Percentiles rank a stretch among this genome's conserved stretches.
phyloP scores from a whole-genome alignment of 2,797 vertebrate genomes.

The Schizopygopsis pylzovi region DNA sequence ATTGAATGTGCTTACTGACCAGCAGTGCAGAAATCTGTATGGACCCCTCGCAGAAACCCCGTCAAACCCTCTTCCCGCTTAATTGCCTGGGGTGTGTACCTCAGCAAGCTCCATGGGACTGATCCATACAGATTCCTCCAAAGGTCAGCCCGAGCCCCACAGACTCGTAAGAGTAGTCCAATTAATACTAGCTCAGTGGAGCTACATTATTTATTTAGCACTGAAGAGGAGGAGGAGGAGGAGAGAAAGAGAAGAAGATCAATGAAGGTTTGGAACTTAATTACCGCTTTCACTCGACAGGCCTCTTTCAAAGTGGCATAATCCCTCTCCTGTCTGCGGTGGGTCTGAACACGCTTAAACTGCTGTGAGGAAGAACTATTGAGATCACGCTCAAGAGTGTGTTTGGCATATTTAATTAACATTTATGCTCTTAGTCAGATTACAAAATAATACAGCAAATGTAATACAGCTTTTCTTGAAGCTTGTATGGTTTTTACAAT shows the following conservation, averaged over 20 bases:
- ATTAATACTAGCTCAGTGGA: constrained; percentile 75
- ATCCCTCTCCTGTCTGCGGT: constrained; percentile 61
- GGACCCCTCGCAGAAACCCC: constrained; percentile 23
- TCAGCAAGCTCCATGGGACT: constrained; percentile 60
- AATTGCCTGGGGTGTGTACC: constrained; percentile 60
- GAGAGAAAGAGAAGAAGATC: constrained; percentile 72
- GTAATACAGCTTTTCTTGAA: background rate
- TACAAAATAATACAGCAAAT: background rate
- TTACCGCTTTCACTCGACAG: constrained; percentile 73
- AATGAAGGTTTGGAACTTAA: constrained; percentile 80
- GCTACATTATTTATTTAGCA: constrained; percentile 79
- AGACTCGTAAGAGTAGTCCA: constrained; percentile 76
- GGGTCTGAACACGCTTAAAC: constrained; percentile 52
- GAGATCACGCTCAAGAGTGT: constrained; percentile 20
- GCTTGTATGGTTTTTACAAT: background rate
- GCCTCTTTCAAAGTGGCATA: constrained; percentile 71
- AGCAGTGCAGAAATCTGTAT: background rate
- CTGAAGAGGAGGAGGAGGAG: constrained; percentile 59
- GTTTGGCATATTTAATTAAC: constrained; percentile 22
- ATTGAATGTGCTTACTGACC: constrained; percentile 25
- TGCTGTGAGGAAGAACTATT: constrained; percentile 42
- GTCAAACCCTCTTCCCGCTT: constrained; percentile 50
- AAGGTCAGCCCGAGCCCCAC: constrained; percentile 75
- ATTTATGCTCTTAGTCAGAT: constrained; percentile 5
- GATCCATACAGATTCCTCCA: constrained; percentile 59